Percentiles rank a stretch among this genome's conserved stretches.
Evolutionary conservation across 2,797 vertebrate genomes (phyloP).

Genomic region (Halcyon badia): DNA sequence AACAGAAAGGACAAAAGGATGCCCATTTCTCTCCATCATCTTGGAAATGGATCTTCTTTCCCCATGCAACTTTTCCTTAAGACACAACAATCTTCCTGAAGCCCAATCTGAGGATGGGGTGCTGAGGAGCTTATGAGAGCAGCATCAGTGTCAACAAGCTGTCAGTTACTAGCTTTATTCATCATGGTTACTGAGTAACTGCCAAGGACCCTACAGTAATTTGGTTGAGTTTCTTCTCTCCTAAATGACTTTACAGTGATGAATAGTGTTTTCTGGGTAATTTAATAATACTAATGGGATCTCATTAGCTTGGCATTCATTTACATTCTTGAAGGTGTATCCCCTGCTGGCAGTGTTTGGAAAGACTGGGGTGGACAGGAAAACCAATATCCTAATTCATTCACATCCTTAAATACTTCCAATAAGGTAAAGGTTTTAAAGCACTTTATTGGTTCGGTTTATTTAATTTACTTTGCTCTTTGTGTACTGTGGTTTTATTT

Average conservation of each 20-base stretch:
- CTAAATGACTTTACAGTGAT: slow-evolving; percentile 67
- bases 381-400: slow-evolving; percentile 64
- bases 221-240: slow-evolving; percentile 51
- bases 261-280: slow-evolving; percentile 66
- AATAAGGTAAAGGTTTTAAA: slow-evolving; percentile 40
- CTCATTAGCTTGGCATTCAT: slow-evolving; percentile 63
- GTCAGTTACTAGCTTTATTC: slow-evolving; percentile 27
- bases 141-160: slow-evolving; percentile 16
- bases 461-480: slow-evolving; percentile 51
- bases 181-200: slow-evolving; percentile 35
- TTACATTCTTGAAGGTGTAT: slow-evolving; percentile 64
- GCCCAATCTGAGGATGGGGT: not conserved
- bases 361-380: slow-evolving; percentile 23
- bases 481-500: slow-evolving; percentile 38
- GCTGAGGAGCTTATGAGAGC: not conserved
- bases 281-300: slow-evolving; percentile 71
- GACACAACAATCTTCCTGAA: not conserved
- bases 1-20: not conserved
- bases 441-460: slow-evolving; percentile 19
- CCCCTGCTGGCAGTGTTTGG: slow-evolving; percentile 44
- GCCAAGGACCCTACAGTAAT: slow-evolving; percentile 69
- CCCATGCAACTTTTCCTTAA: not conserved
- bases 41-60: not conserved
- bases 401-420: slow-evolving; percentile 51
- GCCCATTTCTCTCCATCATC: not conserved